phyloP scores from a whole-genome alignment of 2,797 vertebrate species.

The Anolis apletophallus region DNA sequence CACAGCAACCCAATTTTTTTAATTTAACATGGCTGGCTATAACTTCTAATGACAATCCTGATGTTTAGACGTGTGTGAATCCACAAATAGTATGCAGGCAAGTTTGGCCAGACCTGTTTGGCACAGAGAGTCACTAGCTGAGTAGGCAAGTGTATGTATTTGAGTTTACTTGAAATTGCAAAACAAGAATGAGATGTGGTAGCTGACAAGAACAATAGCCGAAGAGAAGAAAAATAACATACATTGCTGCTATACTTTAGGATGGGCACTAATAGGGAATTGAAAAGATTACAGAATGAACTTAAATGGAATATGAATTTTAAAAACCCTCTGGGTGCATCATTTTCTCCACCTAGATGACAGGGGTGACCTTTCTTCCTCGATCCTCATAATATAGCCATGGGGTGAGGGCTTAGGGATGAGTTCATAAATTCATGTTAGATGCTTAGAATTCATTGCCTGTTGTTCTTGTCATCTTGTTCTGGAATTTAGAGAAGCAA shows the following conservation, averaged over 20 bases:
- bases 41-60: no score
- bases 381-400: background rate
- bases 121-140: background rate
- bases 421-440: background rate
- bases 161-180: background rate
- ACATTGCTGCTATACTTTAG: background rate
- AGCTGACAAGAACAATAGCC: background rate
- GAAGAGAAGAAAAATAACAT: background rate
- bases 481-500: conserved; percentile 13
- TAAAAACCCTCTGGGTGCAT: background rate
- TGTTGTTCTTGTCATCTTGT: background rate
- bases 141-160: background rate
- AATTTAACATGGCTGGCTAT: no score
- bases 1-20: no score
- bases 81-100: background rate
- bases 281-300: background rate
- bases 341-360: background rate
- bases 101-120: background rate
- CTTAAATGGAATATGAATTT: background rate
- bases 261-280: background rate
- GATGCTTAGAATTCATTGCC: background rate
- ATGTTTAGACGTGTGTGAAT: no score
- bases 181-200: background rate
- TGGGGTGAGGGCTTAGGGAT: background rate
- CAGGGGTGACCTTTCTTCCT: background rate